A percentile compares a stretch with the other conserved stretches of the same genome.
These are phyloP conservation scores for Chloropsis cyanopogon DNA, from an alignment of 2,113 vertebrate species.

Conservation along the genomic window DNA sequence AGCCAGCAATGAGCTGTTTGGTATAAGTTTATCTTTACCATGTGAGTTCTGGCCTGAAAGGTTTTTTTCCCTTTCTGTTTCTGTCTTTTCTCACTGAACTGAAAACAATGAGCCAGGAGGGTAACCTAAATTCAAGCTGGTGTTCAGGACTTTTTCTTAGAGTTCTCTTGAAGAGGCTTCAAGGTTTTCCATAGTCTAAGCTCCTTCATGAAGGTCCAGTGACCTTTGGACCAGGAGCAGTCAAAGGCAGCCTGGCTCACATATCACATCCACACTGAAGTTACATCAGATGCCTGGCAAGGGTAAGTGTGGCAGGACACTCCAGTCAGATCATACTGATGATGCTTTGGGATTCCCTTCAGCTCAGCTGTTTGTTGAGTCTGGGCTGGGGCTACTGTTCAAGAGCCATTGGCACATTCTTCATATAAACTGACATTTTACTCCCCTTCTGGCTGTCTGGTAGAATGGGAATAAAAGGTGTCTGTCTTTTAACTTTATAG, in stretches of 20 bases:
- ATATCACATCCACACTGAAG: fast-evolving
- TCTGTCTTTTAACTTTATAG: background rate
- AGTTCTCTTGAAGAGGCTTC: background rate
- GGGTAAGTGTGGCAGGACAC: too few species aligned
- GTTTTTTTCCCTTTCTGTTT: fast-evolving
- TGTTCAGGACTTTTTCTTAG: background rate
- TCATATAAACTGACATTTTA: background rate
- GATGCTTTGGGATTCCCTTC: background rate
- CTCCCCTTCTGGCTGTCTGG: background rate
- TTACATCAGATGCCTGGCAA: background rate
- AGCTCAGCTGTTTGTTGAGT: background rate
- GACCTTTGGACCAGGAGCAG: background rate
- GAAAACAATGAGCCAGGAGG: background rate
- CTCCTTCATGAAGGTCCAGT: background rate
- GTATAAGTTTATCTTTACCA: background rate
- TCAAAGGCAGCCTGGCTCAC: background rate
- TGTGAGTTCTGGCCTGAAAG: background rate
- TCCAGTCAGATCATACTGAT: background rate
- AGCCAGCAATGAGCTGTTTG: background rate
- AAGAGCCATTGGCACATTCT: background rate
- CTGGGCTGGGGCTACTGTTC: background rate
- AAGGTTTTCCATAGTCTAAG: background rate
- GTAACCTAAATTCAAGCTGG: background rate
- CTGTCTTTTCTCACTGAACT: background rate
- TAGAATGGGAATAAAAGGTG: background rate